Evolutionary conservation across 2,797 vertebrate genomes (phyloP), one percentile per base, ranked within the genome.

Genomic region (Gallinago nigripennis): DNA sequence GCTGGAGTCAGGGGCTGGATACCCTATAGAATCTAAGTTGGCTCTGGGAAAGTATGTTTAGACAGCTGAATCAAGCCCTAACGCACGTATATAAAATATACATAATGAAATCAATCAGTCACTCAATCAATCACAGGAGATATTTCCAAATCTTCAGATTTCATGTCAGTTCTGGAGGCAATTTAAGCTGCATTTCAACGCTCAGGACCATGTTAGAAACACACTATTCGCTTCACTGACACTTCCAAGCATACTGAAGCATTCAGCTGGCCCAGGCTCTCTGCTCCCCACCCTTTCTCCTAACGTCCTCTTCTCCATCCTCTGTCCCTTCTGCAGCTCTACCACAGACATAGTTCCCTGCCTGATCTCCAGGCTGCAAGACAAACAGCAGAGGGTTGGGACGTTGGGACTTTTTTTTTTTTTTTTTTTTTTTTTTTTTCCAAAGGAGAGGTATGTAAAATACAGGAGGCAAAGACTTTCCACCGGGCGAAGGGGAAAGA

Each of bases 81-180:
- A 90, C 2, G 0, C 75, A 82, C 68, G 76, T 33, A 70, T 48
- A 63, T 53, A 79, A 84, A 79, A 86, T 48, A 45, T 45, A 70
- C 77, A 76, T 93, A 90, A 92, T 88, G 83, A 90, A 95, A 95
- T 97, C 95, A 94, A 77, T 95, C 94, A 95, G 86, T 5, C 90
- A 88, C 94, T 95, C 94, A 48, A 86, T 97, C 95, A 88, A 76
- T 95, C 93, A 95, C 20, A 3, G 56, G 68, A 92, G 94, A 90
- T 77, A 48, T 93, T 96, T 94, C 86, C 86, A 95, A 81, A 89
- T 94, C 93, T 95, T 85, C 11, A 31, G 78, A 87, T 82, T 96
- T 89, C 94, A 81, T 45, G 75, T 66, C 86, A 54, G 66, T 56
- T 94, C 91, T 96, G 94, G 89, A 95, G 90, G 92, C 83, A 94